Base-by-base conservation (phyloP, 2,888 invertebrate genomes). In the Limnephilus rhombicus region DNA sequence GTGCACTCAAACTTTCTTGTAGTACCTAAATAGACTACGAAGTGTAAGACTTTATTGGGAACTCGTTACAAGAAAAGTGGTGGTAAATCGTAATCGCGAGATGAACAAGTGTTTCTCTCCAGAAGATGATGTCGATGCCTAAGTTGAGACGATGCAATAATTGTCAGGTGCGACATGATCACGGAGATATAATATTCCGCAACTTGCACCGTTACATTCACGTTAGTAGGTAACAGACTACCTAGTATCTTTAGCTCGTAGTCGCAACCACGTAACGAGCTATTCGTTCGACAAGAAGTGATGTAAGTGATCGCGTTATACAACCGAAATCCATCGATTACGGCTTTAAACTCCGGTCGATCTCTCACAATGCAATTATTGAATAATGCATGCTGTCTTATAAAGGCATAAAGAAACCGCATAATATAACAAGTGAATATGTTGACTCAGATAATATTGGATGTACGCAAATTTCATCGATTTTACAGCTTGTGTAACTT, bases 131-230 rank as follows among this genome's bases (percentile, higher is more conserved):
- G 13, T 41, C 37, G 45, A 31, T 24, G 34, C 41, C 85, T 37
- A 41, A 37, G 18, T 37, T 41, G 24, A 85, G 85, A 85, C 85
- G 91, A 86, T 34, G 91, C 80, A 92, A 92, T 85, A 85, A 68
- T 68, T 45, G 81, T 85, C 82, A 88, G 83, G 87, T 53, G 91
- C 49, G 91, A 92, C 90, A 86, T 85, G 68, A 85, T 92, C 92
- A 37, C 85, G 81, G 85, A 90, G 88, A 91, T 92, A 89, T 85
- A 86, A 83, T 91, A 82, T 93, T 92, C 92, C 93, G 93, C 91
- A 93, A 93, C 45, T 88, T 89, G 90, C 87, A 92, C 91, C 86
- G 92, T 93, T 93, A 90, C 86, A 90, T 82, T 49, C 91, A 49
- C 83, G 92, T 90, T 68, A 68, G 68, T 68, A 9, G 68, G 68